phyloP scores from a whole-genome alignment of 2,113 vertebrate genomes.

The Onychostoma macrolepis region DNA sequence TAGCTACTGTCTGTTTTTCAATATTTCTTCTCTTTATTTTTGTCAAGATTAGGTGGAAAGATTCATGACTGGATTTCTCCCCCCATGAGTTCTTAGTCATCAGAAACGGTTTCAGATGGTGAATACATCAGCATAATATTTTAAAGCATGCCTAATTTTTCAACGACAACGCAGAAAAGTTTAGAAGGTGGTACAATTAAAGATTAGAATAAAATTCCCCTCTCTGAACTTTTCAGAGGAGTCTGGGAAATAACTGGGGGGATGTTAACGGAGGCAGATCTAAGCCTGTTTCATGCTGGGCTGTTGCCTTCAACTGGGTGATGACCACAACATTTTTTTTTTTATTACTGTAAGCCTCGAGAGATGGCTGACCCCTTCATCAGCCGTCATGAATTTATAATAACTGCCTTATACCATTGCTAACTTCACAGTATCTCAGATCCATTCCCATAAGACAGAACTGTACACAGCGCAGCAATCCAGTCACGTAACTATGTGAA shows the following conservation, averaged over 20 bases:
- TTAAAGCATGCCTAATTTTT: conserved; percentile 29
- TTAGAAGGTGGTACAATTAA: conserved; percentile 17
- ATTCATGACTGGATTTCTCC: conserved; percentile 17
- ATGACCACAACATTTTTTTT: conserved; percentile 27
- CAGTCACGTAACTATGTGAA: conserved; percentile 29
- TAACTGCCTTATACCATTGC: conserved; percentile 32
- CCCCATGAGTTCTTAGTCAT: conserved; percentile 31
- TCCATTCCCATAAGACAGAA: conserved; percentile 21
- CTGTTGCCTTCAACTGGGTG: conserved; percentile 12
- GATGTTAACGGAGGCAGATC: conserved; percentile 2
- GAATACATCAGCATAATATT: conserved; percentile 41
- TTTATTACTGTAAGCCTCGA: conserved; percentile 28
- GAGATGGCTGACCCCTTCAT: conserved; percentile 50
- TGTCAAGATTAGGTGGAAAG: conserved; percentile 25
- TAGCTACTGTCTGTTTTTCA: neutral
- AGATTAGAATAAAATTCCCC: conserved; percentile 22
- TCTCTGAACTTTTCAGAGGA: conserved; percentile 2
- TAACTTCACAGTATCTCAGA: conserved; percentile 30
- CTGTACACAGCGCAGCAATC: conserved; percentile 15
- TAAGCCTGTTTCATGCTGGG: neutral
- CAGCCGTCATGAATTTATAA: conserved; percentile 62
- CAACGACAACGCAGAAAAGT: conserved; percentile 23
- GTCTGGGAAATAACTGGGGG: neutral
- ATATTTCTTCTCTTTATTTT: neutral
- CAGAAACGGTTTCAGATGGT: neutral